phyloP scores from a whole-genome alignment of 2,888 invertebrate species.

The Smittia aterrima region DNA sequence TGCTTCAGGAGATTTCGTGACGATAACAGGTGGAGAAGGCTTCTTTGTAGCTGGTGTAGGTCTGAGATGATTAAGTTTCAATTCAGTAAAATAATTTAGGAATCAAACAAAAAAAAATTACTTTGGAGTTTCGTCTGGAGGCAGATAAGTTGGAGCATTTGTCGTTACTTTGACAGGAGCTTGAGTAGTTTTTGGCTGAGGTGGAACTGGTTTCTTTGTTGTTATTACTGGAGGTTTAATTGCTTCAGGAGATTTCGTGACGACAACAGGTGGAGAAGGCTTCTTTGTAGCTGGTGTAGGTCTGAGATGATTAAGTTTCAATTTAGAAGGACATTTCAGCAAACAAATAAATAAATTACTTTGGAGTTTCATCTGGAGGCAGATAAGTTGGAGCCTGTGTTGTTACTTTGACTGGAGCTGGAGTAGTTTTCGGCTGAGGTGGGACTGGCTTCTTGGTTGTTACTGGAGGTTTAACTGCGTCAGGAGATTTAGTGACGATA shows the following conservation, averaged over 20 bases:
- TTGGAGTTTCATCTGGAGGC: not conserved
- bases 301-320: too few relatives aligned
- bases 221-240: not conserved
- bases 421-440: not conserved
- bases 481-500: not conserved
- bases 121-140: not conserved
- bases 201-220: not conserved
- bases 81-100: too few relatives aligned
- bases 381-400: conserved; percentile 5
- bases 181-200: too few relatives aligned
- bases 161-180: not conserved
- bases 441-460: not conserved
- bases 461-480: not conserved
- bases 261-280: not conserved
- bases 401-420: not conserved
- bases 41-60: too few relatives aligned
- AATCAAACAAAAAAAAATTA: too few relatives aligned
- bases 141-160: not conserved
- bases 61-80: too few relatives aligned
- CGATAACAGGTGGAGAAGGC: too few relatives aligned
- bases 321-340: too few relatives aligned
- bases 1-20: not conserved
- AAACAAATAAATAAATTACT: too few relatives aligned
- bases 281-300: too few relatives aligned
- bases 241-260: not conserved